These are phyloP conservation scores for Pogonus chalceus DNA, from an alignment of 1,140 invertebrate genomes.

Conservation along the genomic window DNA sequence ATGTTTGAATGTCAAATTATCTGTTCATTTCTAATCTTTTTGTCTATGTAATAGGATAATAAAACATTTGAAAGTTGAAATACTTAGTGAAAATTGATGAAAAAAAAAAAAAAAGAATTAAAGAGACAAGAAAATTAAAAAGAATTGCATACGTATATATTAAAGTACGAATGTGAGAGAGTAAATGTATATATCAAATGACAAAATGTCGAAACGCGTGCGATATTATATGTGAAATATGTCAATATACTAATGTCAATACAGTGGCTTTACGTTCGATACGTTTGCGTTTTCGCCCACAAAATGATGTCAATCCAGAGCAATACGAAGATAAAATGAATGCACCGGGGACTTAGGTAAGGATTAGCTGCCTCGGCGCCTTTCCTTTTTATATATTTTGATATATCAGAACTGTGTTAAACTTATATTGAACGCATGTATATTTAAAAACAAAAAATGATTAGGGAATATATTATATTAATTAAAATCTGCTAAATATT, in stretches of 20 bases:
- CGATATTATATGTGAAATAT: not conserved
- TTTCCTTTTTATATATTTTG: conserved; percentile 29
- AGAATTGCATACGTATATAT: no score
- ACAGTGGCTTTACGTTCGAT: not conserved
- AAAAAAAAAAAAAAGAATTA: no score
- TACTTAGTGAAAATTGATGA: no score
- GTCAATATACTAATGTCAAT: conserved; percentile 5
- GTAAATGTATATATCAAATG: no score
- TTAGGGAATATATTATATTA: not conserved
- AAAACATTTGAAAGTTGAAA: no score
- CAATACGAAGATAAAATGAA: conserved; percentile 29
- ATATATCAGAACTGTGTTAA: conserved; percentile 33
- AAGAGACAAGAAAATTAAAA: no score
- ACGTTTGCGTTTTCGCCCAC: conserved; percentile 1
- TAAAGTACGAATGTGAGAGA: no score
- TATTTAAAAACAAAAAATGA: not conserved
- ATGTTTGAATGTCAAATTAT: no score
- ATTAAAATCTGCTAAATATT: not conserved
- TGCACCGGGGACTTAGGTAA: not conserved
- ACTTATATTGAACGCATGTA: not conserved
- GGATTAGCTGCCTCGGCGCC: not conserved
- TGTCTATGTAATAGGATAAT: no score
- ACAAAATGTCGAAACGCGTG: no score
- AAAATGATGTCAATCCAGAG: conserved; percentile 34
- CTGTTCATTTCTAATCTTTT: no score